phyloP scores from a whole-genome alignment of 2,888 invertebrate species.

The Chouioia cunea region DNA sequence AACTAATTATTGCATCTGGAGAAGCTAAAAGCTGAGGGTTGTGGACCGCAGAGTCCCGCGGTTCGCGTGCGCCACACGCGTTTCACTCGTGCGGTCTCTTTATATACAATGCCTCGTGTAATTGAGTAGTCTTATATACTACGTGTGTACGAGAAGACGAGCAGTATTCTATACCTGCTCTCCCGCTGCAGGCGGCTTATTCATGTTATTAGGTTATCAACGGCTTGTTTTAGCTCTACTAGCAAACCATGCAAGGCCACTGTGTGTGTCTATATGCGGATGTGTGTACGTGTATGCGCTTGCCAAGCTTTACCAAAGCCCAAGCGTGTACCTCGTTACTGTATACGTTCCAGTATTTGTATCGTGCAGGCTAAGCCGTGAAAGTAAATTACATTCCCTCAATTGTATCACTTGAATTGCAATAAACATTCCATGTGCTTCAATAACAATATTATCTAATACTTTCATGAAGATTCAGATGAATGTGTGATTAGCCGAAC shows the following conservation, averaged over 20 bases:
- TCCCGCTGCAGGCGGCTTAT: constrained; percentile 20
- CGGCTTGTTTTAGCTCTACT: constrained; percentile 19
- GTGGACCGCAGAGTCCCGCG: constrained; percentile 32
- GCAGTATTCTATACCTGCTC: background rate
- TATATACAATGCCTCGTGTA: constrained; percentile 20
- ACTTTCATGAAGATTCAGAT: too few relatives aligned
- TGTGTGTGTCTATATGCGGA: background rate
- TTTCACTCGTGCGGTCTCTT: constrained; percentile 15
- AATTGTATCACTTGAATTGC: too few relatives aligned
- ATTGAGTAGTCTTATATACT: constrained; percentile 15
- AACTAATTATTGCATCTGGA: constrained; percentile 43
- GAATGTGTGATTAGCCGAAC: too few relatives aligned
- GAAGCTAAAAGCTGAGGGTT: constrained; percentile 20
- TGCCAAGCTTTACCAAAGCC: constrained; percentile 14
- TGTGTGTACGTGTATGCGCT: background rate
- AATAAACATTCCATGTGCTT: too few relatives aligned
- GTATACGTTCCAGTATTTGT: too few relatives aligned
- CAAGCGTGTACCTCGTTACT: too few relatives aligned
- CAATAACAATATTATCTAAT: too few relatives aligned
- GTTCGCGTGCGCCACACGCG: background rate
- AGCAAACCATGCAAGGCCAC: too few relatives aligned
- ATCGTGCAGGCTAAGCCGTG: too few relatives aligned
- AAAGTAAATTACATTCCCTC: too few relatives aligned
- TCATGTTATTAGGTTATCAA: constrained; percentile 42
- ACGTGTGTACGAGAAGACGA: too few relatives aligned